Percentiles rank a stretch among this genome's conserved stretches.
Evolutionary conservation across 2,888 invertebrate genomes (phyloP).

Genomic region (Brenthis hecate): DNA sequence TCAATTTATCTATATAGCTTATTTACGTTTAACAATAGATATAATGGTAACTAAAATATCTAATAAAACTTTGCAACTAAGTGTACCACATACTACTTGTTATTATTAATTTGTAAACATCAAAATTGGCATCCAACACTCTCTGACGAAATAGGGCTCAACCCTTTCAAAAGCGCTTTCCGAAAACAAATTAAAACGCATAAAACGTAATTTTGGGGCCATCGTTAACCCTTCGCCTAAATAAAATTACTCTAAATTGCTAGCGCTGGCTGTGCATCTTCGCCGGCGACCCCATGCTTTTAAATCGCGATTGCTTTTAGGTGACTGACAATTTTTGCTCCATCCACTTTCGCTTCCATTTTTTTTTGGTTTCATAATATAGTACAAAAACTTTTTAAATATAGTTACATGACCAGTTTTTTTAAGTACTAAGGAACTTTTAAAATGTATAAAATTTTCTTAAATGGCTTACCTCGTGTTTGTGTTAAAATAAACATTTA

Average conservation of each 20-base stretch:
- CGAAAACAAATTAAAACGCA: constrained; percentile 75
- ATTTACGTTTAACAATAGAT: too few relatives aligned
- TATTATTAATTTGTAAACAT: constrained; percentile 5
- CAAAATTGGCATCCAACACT: constrained; percentile 18
- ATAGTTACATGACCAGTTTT: too few relatives aligned
- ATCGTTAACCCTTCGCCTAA: constrained; percentile 68
- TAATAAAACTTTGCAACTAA: too few relatives aligned
- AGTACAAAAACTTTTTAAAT: too few relatives aligned
- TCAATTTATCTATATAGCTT: too few relatives aligned
- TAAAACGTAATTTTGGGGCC: constrained; percentile 70
- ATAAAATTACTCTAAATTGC: constrained; percentile 70
- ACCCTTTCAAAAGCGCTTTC: constrained; percentile 50
- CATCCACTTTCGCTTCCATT: not conserved
- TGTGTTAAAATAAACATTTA: too few relatives aligned
- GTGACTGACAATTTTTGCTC: constrained; percentile 30
- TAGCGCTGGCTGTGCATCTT: constrained; percentile 40
- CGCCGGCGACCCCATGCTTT: constrained; percentile 47
- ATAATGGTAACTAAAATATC: too few relatives aligned
- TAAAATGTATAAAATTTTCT: too few relatives aligned
- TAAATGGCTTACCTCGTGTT: too few relatives aligned
- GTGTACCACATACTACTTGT: not conserved
- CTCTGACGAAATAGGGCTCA: constrained; percentile 3
- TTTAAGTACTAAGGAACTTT: too few relatives aligned
- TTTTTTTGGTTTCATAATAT: not conserved
- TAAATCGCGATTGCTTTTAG: constrained; percentile 57